Conservation (phyloP, 1,140 invertebrate species). For the Papilio xuthus region DNA sequence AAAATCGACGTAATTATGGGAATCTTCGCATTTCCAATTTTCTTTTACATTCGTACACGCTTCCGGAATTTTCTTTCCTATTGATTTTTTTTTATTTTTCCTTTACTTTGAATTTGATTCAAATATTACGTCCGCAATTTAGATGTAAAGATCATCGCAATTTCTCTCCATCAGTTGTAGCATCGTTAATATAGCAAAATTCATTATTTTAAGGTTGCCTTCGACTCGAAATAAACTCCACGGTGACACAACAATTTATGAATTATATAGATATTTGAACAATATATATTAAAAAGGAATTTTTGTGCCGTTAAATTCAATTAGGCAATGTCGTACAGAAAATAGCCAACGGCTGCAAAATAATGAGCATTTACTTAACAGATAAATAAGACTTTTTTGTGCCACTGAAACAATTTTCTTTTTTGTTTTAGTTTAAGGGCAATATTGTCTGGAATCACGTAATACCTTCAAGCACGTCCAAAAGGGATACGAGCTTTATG, state of each 20-base stretch:
- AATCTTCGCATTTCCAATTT: background rate
- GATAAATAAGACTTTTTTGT: background rate
- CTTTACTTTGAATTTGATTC: background rate
- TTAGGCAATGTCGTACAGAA: too few species aligned
- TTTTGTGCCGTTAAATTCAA: too few species aligned
- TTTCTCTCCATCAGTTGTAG: too few species aligned
- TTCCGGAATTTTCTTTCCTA: background rate
- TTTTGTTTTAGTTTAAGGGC: conserved; percentile 1
- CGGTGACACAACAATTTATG: background rate
- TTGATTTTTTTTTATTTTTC: background rate
- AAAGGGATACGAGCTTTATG: conserved; percentile 4
- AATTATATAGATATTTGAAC: background rate
- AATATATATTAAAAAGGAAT: background rate
- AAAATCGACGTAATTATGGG: background rate
- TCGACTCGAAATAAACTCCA: background rate
- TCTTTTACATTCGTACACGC: background rate
- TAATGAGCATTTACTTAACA: background rate
- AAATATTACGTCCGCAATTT: background rate
- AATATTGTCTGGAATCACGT: conserved; percentile 1
- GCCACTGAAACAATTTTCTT: background rate
- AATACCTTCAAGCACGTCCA: background rate
- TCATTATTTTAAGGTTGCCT: too few species aligned
- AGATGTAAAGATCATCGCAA: background rate
- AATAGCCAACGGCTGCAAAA: background rate
- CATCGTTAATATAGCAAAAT: too few species aligned